Evolutionary conservation across 2,888 invertebrate species (phyloP), one percentile per base, ranked within the genome.

Genomic region (Heteromurus nitidus): DNA sequence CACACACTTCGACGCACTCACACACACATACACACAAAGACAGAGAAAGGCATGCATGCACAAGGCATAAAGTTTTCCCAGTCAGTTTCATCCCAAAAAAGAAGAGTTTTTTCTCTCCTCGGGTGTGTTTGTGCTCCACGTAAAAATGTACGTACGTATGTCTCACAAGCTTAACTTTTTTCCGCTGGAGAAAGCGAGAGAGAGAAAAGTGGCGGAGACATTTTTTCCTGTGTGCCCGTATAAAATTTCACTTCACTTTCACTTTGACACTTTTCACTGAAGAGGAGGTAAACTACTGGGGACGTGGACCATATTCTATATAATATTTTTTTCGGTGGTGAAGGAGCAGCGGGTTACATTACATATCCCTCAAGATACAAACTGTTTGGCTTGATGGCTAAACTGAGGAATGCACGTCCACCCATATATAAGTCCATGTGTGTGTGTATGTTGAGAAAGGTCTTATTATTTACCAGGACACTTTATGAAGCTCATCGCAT

Each of bases 171-270:
- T 26, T 31, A 67, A 67, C 67, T 67, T 26, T 67, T 50, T 50
- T n/a, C 28, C 47, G 2, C n/a, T 28, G 13, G 31, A 18, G 16
- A 60, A 24, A 18, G 53, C 20, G 30, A 73, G 44, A 60, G 18
- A 42, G 36, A 30, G 68, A 76, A 24, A 47, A 77, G 36, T 53
- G 69, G 53, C 50, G 53, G 31, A 50, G 69, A 58, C 69, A 67
- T 30, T 53, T 74, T 77, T 62, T 65, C 16, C 70, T 26, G 26
- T 74, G 65, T 58, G 60, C 67, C 70, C 58, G 70, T 76, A 82
- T 70, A 82, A 75, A 70, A 76, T 82, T 77, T 77, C 77, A 82
- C 68, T 82, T 77, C 77, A 73, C 77, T 82, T 82, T 82, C 82
- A 77, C 79, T 82, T 77, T 73, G 73, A 65, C 79, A 77, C 73